phyloP scores from a whole-genome alignment of 2,113 vertebrate species.

The Carollia perspicillata region DNA sequence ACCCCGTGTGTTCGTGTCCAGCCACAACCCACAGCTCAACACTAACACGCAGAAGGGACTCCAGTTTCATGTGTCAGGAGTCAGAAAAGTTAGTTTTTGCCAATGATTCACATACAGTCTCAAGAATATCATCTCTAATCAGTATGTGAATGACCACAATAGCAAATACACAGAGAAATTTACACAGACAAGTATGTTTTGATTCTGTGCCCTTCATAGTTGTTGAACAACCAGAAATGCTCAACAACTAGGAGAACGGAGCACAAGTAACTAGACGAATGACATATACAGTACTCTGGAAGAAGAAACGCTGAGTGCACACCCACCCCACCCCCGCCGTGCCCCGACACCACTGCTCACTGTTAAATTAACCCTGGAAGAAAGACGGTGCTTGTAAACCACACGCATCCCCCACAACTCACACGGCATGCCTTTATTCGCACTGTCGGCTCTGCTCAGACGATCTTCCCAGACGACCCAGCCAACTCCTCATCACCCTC shows the following conservation, averaged over 20 bases:
- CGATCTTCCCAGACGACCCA: neutral
- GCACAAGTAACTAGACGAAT: neutral
- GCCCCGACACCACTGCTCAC: neutral
- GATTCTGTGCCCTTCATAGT: neutral
- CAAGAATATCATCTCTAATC: neutral
- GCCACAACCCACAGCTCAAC: neutral
- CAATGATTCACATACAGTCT: neutral
- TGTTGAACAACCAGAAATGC: neutral
- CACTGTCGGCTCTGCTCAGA: neutral
- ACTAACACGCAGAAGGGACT: neutral
- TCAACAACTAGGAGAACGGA: neutral
- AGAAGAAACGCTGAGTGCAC: neutral
- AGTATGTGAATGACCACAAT: neutral
- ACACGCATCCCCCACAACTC: rapidly evolving
- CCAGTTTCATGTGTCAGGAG: neutral
- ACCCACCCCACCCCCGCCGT: no score
- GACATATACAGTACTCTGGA: neutral
- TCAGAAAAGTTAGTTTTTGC: slow-evolving; percentile 17
- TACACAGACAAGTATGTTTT: neutral
- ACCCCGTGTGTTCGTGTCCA: neutral
- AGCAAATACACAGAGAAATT: neutral
- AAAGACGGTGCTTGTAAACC: neutral
- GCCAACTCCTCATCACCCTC: neutral
- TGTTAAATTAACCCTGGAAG: neutral
- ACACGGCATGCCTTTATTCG: neutral